phyloP scores from a whole-genome alignment of 2,888 invertebrate species.

The Aelia acuminata region DNA sequence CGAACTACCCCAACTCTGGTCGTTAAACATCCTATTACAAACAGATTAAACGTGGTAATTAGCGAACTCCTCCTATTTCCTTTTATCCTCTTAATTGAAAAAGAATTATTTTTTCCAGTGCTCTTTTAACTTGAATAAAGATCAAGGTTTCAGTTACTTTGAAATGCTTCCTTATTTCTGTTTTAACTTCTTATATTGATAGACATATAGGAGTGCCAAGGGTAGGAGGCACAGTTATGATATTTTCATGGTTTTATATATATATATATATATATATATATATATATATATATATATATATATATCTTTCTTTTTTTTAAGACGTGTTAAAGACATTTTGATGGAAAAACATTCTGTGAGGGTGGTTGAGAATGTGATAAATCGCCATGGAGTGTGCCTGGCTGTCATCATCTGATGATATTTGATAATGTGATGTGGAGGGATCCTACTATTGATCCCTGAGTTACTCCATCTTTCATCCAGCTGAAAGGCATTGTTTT shows the following conservation, averaged over 20 bases:
- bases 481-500: not conserved
- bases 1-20: not conserved
- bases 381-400: not conserved
- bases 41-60: not conserved
- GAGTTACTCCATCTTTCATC: slow-evolving; percentile 41
- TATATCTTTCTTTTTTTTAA: too few species aligned
- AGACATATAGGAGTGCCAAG: too few species aligned
- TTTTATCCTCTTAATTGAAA: not conserved
- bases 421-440: slow-evolving; percentile 38
- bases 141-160: not conserved
- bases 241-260: not conserved
- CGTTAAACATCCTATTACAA: not conserved
- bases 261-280: too few species aligned
- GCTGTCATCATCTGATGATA: slow-evolving; percentile 6
- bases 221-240: too few species aligned
- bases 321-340: too few species aligned
- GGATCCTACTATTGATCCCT: slow-evolving; percentile 23
- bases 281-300: too few species aligned
- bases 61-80: not conserved
- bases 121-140: not conserved
- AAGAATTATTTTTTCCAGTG: not conserved
- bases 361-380: not conserved
- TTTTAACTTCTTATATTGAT: too few species aligned
- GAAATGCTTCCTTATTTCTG: not conserved
- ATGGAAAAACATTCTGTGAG: not conserved